A percentile compares a stretch with the other conserved stretches of the same genome.
Conservation (phyloP, 2,113 vertebrate genomes). For the Gracilinanus agilis region DNA sequence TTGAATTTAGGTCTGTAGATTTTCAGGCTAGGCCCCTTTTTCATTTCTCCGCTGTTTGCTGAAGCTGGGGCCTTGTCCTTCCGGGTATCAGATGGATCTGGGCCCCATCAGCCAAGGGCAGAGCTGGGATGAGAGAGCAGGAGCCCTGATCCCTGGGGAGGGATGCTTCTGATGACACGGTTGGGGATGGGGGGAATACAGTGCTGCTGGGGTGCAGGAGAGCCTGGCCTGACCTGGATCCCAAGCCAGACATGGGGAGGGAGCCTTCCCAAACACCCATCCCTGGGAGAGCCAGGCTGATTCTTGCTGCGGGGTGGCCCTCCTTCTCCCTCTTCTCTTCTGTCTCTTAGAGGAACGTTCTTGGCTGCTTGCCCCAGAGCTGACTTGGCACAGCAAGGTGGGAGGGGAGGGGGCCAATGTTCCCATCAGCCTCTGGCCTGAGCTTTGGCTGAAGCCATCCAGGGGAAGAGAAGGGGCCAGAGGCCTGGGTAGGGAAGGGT, state of each 20-base stretch:
- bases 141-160: neutral
- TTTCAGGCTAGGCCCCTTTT: neutral
- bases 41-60: neutral
- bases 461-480: neutral
- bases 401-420: neutral
- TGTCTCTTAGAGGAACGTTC: neutral
- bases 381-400: neutral
- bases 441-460: constrained; percentile 8
- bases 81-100: neutral
- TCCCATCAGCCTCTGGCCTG: neutral
- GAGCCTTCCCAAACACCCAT: neutral
- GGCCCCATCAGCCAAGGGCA: neutral
- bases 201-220: neutral
- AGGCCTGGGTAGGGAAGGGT: neutral
- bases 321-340: neutral
- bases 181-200: neutral
- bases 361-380: neutral
- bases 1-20: neutral
- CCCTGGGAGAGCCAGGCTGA: neutral
- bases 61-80: neutral
- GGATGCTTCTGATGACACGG: neutral
- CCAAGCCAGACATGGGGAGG: neutral
- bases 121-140: neutral
- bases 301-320: neutral
- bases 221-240: neutral